Evolutionary conservation across 1,140 invertebrate species (phyloP).

Genomic region (Pogonomyrmex californicus): DNA sequence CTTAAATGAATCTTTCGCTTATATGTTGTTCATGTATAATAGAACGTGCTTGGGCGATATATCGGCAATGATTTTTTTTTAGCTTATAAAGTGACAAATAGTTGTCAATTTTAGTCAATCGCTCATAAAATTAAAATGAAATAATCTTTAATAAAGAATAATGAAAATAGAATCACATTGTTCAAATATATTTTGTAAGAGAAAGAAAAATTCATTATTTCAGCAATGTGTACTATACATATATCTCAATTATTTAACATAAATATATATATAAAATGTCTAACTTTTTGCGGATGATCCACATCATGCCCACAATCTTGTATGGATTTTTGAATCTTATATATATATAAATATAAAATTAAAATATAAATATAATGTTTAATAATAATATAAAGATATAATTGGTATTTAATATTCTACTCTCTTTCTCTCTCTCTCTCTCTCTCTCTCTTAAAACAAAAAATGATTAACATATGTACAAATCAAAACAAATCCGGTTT

Average conservation of each 20-base stretch:
- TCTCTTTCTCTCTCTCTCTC: no score
- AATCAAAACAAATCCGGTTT: conserved; percentile 80
- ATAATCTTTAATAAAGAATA: not conserved
- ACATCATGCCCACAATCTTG: conserved; percentile 89
- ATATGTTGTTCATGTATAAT: not conserved
- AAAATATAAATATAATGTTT: no score
- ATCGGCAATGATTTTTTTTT: not conserved
- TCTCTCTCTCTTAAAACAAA: not conserved
- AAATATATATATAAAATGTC: conserved; percentile 10
- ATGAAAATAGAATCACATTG: not conserved
- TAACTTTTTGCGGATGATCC: conserved; percentile 89
- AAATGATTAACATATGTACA: conserved; percentile 4
- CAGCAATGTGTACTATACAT: not conserved
- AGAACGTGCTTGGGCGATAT: not conserved
- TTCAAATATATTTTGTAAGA: not conserved
- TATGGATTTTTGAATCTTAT: no score
- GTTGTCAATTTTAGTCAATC: not conserved
- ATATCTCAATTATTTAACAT: conserved; percentile 29
- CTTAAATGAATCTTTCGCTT: not conserved
- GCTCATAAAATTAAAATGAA: not conserved
- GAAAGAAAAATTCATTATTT: not conserved
- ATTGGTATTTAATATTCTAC: not conserved
- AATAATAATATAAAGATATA: not conserved
- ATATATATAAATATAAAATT: no score
- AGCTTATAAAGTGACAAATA: not conserved